A percentile compares a stretch with the other conserved stretches of the same genome.
phyloP scores from a whole-genome alignment of 2,797 vertebrate species.

The Enteromius argenteus region DNA sequence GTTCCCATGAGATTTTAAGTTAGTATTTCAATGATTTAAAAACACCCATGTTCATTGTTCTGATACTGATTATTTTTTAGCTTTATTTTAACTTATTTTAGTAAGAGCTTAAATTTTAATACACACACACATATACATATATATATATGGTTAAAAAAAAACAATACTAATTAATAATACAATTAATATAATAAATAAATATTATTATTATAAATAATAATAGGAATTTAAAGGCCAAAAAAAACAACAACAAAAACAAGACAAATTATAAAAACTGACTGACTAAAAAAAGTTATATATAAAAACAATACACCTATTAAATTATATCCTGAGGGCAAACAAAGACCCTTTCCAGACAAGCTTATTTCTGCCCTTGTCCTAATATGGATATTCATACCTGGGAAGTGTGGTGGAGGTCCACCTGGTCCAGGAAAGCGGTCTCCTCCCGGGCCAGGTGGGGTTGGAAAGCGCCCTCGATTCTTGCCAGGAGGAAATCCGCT shows the following conservation, averaged over 20 bases:
- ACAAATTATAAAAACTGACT: background rate
- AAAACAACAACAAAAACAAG: background rate
- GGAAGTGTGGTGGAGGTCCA: constrained; percentile 95
- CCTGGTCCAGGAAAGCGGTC: constrained; percentile 96
- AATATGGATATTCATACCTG: constrained; percentile 79
- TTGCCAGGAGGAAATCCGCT: constrained; percentile 92
- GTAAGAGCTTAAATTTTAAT: background rate
- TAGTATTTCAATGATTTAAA: background rate
- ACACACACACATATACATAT: too few relatives aligned
- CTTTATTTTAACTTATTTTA: too few relatives aligned
- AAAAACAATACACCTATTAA: background rate
- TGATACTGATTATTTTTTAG: background rate
- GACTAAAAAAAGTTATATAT: background rate
- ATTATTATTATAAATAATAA: too few relatives aligned
- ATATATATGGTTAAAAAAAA: too few relatives aligned
- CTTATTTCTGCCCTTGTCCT: background rate
- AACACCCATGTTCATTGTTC: background rate
- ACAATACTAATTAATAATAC: too few relatives aligned
- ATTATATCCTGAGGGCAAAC: background rate
- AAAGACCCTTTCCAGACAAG: background rate
- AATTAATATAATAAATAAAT: too few relatives aligned
- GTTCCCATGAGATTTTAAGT: background rate
- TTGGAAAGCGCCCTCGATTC: constrained; percentile 93
- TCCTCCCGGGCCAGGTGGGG: constrained; percentile 89
- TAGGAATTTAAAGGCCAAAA: background rate